Conservation (phyloP, 1,140 invertebrate genomes). For the Ceratina calcarata region DNA sequence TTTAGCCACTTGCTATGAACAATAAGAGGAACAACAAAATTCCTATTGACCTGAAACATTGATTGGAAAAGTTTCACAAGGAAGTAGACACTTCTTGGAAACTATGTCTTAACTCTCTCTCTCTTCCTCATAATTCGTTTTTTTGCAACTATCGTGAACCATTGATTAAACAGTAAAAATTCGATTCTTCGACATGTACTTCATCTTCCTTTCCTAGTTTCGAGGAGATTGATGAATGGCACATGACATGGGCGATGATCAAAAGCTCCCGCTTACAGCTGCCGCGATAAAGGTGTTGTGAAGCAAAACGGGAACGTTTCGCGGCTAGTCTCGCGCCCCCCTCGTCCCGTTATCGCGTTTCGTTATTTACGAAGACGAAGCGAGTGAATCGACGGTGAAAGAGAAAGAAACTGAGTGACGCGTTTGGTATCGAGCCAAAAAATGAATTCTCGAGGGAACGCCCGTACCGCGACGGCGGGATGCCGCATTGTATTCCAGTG, state of each 20-base stretch:
- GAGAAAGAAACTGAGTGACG: background rate
- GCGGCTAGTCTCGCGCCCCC: background rate
- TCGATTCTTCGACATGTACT: background rate
- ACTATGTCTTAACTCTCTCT: background rate
- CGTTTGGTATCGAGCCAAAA: constrained; percentile 42
- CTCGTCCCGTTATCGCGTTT: constrained; percentile 3
- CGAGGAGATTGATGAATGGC: too few species aligned
- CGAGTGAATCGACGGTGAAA: background rate
- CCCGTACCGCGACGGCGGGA: background rate
- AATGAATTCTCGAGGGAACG: constrained; percentile 34
- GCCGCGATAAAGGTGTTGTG: too few species aligned
- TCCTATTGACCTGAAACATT: background rate
- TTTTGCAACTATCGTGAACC: too few species aligned
- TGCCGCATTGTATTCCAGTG: constrained; percentile 23
- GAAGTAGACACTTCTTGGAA: background rate
- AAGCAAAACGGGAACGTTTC: background rate
- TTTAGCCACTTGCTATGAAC: background rate
- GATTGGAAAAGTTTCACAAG: constrained; percentile 11
- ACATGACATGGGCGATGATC: too few species aligned
- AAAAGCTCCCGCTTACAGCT: too few species aligned
- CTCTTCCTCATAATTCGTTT: too few species aligned
- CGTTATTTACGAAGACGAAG: background rate
- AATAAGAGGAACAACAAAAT: constrained; percentile 9
- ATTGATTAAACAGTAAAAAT: background rate
- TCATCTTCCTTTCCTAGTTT: too few species aligned